phyloP scores from a whole-genome alignment of 1,140 invertebrate genomes.

The Cyrtorhinus lividipennis region DNA sequence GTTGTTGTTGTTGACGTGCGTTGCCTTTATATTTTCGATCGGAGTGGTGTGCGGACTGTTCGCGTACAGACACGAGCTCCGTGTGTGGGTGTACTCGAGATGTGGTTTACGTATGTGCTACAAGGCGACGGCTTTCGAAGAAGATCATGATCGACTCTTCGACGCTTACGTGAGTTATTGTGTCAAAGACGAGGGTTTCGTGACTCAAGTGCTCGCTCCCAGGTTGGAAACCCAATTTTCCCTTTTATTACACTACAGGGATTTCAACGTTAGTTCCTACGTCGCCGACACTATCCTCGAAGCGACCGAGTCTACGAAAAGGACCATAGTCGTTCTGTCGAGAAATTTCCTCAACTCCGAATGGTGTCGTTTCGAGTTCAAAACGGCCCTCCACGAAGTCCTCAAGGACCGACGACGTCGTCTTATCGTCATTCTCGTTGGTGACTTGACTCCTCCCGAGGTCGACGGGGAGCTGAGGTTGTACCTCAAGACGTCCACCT shows the following conservation, averaged over 20 bases:
- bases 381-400: constrained; percentile 78
- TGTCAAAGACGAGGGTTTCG: constrained; percentile 75
- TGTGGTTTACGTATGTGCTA: constrained; percentile 73
- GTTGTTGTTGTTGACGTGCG: constrained; percentile 54
- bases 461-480: constrained; percentile 77
- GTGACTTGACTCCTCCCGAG: constrained; percentile 66
- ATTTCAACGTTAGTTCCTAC: constrained; percentile 67
- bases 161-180: constrained; percentile 87
- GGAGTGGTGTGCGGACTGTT: constrained; percentile 56
- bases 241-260: constrained; percentile 71
- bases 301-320: constrained; percentile 73
- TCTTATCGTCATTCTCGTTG: constrained; percentile 71
- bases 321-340: constrained; percentile 79
- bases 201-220: constrained; percentile 67
- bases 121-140: constrained; percentile 57
- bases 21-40: constrained; percentile 53
- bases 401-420: constrained; percentile 51
- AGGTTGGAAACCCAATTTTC: constrained; percentile 59
- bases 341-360: constrained; percentile 88
- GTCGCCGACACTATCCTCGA: constrained; percentile 79
- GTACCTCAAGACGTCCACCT: constrained; percentile 78
- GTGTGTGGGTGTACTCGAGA: constrained; percentile 73
- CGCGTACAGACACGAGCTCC: constrained; percentile 64
- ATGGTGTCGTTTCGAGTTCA: constrained; percentile 88
- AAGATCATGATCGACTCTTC: constrained; percentile 68